phyloP scores from a whole-genome alignment of 2,797 vertebrate genomes.

The Botia almorhae region DNA sequence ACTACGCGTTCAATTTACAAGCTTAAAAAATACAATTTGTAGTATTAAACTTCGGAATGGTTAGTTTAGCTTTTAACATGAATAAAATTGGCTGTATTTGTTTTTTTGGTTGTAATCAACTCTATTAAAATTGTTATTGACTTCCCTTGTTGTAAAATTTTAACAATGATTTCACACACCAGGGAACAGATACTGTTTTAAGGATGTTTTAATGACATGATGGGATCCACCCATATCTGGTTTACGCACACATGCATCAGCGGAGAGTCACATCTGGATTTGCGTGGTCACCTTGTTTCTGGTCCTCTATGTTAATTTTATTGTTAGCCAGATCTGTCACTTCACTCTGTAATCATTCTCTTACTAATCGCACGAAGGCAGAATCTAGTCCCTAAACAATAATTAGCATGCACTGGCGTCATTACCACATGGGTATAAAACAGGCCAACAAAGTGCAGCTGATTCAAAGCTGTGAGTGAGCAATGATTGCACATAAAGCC shows the following conservation, averaged over 20 bases:
- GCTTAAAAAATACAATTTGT: no score
- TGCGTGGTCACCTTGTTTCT: neutral
- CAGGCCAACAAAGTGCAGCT: neutral
- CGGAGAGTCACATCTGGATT: neutral
- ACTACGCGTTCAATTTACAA: no score
- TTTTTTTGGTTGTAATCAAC: no score
- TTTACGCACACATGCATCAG: neutral
- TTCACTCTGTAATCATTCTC: neutral
- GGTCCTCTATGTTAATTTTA: neutral
- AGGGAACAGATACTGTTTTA: neutral
- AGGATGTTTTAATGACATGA: neutral
- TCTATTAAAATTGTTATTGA: neutral
- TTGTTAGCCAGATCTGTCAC: neutral
- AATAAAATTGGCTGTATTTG: no score
- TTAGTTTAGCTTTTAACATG: no score
- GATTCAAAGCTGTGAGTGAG: neutral
- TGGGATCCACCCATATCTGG: neutral
- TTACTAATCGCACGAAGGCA: neutral
- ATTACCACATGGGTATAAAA: neutral
- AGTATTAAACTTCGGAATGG: no score
- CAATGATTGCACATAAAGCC: neutral
- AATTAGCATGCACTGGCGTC: neutral
- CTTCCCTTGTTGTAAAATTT: neutral
- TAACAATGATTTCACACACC: neutral
- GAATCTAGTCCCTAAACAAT: neutral